These are phyloP conservation scores for Ailurus styani DNA, from an alignment of 2,113 vertebrate genomes.

Conservation along the genomic window DNA sequence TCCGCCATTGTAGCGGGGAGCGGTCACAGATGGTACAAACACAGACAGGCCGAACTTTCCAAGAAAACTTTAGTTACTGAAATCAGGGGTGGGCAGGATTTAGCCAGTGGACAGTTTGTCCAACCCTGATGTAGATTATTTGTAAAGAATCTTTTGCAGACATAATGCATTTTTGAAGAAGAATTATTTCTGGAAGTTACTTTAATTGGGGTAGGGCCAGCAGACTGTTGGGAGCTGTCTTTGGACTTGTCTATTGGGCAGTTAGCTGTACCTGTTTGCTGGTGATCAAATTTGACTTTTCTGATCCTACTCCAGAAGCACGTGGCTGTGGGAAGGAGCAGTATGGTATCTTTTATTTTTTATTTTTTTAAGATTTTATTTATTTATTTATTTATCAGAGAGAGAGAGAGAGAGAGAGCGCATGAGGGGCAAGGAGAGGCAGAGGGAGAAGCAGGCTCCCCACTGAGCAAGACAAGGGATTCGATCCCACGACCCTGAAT, in stretches of 20 bases:
- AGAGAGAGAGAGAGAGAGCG: no score
- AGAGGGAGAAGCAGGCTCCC: background rate
- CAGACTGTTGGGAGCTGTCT: background rate
- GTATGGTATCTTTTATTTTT: background rate
- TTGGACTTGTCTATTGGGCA: background rate
- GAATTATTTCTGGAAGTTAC: constrained; percentile 28
- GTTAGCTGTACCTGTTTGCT: background rate
- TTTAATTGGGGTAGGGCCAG: background rate
- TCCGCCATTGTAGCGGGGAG: background rate
- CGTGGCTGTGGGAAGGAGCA: background rate
- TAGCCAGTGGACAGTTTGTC: background rate
- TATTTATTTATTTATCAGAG: background rate
- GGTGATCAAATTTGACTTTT: background rate
- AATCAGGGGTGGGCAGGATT: background rate
- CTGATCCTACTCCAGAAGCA: background rate
- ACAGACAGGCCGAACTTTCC: background rate
- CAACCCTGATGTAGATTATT: background rate
- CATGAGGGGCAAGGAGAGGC: background rate
- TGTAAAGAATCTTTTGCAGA: background rate
- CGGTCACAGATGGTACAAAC: background rate
- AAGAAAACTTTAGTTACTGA: background rate
- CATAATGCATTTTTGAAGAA: background rate
- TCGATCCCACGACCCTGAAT: background rate
- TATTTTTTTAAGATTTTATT: background rate
- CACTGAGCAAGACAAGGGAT: background rate